Conservation (phyloP, 2,113 vertebrate species). For the Aythya baeri region DNA sequence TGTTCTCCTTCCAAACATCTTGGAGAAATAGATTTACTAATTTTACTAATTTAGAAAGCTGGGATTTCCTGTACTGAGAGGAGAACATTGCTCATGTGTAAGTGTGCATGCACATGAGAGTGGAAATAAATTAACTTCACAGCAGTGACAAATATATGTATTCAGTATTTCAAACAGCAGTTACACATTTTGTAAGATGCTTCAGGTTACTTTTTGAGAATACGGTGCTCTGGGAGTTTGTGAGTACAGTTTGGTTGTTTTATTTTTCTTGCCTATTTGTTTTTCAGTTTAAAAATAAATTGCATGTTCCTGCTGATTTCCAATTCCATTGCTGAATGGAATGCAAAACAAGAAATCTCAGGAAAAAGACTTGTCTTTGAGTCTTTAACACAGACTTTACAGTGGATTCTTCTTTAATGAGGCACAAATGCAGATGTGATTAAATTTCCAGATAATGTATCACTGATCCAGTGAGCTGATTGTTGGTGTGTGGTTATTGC, state of each 20-base stretch:
- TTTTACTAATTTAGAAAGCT: not conserved
- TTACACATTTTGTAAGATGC: not conserved
- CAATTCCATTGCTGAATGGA: not conserved
- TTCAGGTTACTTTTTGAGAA: not conserved
- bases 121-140: not conserved
- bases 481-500: not conserved
- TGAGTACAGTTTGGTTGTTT: fast-evolving
- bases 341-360: not conserved
- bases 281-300: not conserved
- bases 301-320: not conserved
- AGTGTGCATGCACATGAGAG: not conserved
- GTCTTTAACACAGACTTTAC: not conserved
- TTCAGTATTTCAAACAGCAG: not conserved
- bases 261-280: not conserved
- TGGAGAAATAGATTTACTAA: not conserved
- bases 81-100: not conserved
- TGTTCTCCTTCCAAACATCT: not conserved
- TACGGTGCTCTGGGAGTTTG: not conserved
- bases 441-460: not conserved
- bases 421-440: not conserved
- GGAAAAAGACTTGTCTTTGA: not conserved
- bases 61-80: not conserved
- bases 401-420: not conserved
- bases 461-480: not conserved
- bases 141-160: not conserved